These are phyloP conservation scores for Pedionomus torquatus DNA, from an alignment of 2,113 vertebrate species.

Conservation along the genomic window DNA sequence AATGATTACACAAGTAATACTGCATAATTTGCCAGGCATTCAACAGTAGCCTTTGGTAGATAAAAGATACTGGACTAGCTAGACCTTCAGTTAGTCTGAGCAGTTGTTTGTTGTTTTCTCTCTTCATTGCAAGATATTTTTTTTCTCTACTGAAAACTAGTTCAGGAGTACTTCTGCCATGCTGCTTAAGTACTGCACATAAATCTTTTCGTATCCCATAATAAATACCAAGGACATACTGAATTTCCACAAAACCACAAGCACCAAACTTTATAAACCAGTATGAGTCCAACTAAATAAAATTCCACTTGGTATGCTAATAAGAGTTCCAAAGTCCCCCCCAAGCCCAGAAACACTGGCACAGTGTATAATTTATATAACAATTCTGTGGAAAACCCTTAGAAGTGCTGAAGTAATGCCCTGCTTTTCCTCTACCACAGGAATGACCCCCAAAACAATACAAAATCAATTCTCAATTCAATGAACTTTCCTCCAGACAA, in stretches of 20 bases:
- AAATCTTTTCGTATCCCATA: background rate
- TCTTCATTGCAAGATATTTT: background rate
- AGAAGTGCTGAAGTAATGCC: background rate
- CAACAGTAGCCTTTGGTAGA: background rate
- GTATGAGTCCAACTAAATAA: constrained; percentile 12
- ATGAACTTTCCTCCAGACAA: constrained; percentile 4
- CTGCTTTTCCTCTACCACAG: constrained; percentile 5
- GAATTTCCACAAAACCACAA: constrained; percentile 31
- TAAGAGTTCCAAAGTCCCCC: constrained; percentile 8
- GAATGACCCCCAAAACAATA: background rate
- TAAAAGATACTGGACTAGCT: background rate
- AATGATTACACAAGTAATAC: background rate
- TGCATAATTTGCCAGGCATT: background rate
- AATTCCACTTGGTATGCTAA: background rate
- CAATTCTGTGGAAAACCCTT: background rate
- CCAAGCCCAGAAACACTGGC: constrained; percentile 8
- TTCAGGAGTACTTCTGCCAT: background rate
- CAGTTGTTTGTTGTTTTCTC: background rate
- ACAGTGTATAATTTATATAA: background rate
- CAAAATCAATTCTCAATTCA: background rate
- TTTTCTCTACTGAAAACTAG: background rate
- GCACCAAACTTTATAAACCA: constrained; percentile 3
- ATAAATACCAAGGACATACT: background rate
- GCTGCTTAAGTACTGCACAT: background rate
- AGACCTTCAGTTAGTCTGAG: background rate